These are phyloP conservation scores for Philotrypesis tridentata DNA, from an alignment of 1,140 invertebrate species.

Conservation along the genomic window DNA sequence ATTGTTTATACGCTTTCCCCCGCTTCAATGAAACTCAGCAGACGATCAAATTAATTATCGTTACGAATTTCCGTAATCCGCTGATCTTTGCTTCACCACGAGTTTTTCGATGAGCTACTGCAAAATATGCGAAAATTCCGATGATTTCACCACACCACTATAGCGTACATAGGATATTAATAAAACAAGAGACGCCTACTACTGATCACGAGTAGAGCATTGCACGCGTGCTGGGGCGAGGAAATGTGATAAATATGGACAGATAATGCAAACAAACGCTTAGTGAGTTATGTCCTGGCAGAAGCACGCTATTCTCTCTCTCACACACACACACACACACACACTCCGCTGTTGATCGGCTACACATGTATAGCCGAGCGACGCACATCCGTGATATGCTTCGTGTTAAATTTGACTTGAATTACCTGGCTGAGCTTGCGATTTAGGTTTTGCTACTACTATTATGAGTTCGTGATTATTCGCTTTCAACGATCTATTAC, in stretches of 20 bases:
- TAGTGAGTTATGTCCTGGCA: constrained; percentile 66
- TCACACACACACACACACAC: not conserved
- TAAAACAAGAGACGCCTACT: constrained; percentile 64
- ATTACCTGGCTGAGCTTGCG: constrained; percentile 57
- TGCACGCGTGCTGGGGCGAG: constrained; percentile 23
- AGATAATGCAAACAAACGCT: constrained; percentile 70
- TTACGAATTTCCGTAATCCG: constrained; percentile 42
- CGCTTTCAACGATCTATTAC: constrained; percentile 62
- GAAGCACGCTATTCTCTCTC: constrained; percentile 13
- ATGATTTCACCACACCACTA: not conserved
- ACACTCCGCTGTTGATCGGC: not conserved
- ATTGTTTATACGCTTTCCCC: not conserved
- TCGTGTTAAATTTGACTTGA: constrained; percentile 69
- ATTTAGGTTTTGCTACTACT: constrained; percentile 60
- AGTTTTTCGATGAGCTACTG: not conserved
- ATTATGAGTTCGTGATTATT: constrained; percentile 66
- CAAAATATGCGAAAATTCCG: not conserved
- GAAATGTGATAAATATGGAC: constrained; percentile 68
- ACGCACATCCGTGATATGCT: constrained; percentile 62
- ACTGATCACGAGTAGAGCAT: not conserved
- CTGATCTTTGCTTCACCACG: not conserved
- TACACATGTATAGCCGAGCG: constrained; percentile 45
- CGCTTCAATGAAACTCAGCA: constrained; percentile 1
- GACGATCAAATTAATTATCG: constrained; percentile 39
- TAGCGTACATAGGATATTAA: constrained; percentile 57